phyloP scores from a whole-genome alignment of 2,797 vertebrate species.

The Anabacerthia variegaticeps region DNA sequence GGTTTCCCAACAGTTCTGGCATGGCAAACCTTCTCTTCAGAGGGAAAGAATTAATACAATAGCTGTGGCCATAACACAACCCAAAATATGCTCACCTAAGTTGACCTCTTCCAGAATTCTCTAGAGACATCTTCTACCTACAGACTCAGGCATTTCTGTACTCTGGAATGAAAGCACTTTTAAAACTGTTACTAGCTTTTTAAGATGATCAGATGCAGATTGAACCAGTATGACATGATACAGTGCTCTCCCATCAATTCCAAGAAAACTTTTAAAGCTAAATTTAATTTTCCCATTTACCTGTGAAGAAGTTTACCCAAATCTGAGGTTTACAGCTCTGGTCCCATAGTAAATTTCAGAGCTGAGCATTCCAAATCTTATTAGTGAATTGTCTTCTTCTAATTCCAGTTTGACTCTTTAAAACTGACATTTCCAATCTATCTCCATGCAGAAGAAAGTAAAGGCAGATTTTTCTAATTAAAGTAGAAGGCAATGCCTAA shows the following conservation, averaged over 20 bases:
- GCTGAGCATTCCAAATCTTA: background rate
- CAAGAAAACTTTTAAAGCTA: background rate
- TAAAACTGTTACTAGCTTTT: background rate
- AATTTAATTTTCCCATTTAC: background rate
- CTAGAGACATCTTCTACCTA: background rate
- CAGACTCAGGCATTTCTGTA: background rate
- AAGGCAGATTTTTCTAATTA: background rate
- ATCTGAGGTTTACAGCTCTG: background rate
- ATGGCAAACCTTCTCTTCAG: background rate
- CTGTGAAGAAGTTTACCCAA: background rate
- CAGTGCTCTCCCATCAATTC: background rate
- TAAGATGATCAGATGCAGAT: background rate
- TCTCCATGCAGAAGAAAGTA: background rate
- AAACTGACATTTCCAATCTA: background rate
- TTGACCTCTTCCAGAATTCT: background rate
- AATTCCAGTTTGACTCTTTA: background rate
- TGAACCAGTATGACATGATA: background rate
- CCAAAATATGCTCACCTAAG: background rate
- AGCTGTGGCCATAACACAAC: background rate
- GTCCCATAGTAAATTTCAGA: background rate
- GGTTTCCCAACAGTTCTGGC: background rate
- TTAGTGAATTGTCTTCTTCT: background rate
- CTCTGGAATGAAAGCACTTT: background rate
- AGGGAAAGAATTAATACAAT: background rate
- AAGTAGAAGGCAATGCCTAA: background rate